Conservation (phyloP, 2,888 invertebrate species). For the Cepaea hortensis region DNA sequence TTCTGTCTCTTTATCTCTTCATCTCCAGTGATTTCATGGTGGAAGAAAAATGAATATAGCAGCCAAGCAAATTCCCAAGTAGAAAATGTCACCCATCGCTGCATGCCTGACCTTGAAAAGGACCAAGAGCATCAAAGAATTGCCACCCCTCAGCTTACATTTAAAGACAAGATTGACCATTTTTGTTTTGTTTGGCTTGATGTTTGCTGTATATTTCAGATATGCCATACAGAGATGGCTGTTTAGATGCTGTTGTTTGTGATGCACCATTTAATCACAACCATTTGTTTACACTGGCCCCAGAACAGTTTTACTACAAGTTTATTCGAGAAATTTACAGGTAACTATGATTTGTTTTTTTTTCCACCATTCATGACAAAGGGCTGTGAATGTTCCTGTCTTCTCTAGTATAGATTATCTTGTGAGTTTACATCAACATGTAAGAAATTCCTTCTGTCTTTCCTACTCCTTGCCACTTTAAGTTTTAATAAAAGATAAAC, state of each 20-base stretch:
- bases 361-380: background rate
- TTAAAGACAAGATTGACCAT: too few species aligned
- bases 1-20: too few species aligned
- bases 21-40: too few species aligned
- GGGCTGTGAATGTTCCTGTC: background rate
- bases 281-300: slow-evolving; percentile 29
- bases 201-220: slow-evolving; percentile 46
- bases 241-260: slow-evolving; percentile 57
- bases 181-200: background rate
- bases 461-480: too few species aligned
- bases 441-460: too few species aligned
- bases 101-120: too few species aligned
- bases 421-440: background rate
- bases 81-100: too few species aligned
- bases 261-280: slow-evolving; percentile 60
- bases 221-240: slow-evolving; percentile 50
- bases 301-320: slow-evolving; percentile 48
- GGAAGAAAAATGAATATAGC: too few species aligned
- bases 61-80: too few species aligned
- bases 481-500: too few species aligned
- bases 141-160: too few species aligned
- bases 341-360: slow-evolving; percentile 30
- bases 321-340: slow-evolving; percentile 53
- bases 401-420: background rate
- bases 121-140: too few species aligned